Evolutionary conservation across 2,113 vertebrate genomes (phyloP).

Genomic region (Tetrax tetrax): DNA sequence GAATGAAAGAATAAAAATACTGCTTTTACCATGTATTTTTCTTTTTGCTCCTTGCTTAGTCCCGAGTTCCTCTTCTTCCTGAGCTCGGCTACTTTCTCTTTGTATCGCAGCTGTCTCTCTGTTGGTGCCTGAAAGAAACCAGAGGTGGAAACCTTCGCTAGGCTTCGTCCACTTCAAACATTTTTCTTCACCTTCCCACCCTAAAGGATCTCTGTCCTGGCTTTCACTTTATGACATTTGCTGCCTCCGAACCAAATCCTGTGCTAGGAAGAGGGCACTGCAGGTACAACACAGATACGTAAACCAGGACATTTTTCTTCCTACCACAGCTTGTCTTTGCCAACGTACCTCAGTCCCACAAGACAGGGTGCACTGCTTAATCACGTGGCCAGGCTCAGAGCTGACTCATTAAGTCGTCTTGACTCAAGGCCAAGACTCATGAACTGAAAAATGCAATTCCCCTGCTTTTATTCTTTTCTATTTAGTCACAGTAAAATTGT

Average conservation of each 20-base stretch:
- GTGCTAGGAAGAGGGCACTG: background rate
- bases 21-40: conserved; percentile 91
- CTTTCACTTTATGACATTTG: background rate
- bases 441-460: background rate
- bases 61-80: conserved; percentile 94
- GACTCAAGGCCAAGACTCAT: background rate
- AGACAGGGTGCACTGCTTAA: background rate
- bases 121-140: conserved; percentile 84
- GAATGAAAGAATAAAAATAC: background rate
- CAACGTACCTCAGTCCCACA: background rate
- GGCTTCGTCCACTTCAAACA: background rate
- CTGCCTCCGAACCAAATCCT: background rate
- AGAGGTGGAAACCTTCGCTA: background rate
- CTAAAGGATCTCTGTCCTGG: background rate
- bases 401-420: background rate
- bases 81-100: conserved; percentile 96
- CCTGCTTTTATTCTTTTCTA: background rate
- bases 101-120: conserved; percentile 91
- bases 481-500: background rate
- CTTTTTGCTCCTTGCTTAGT: conserved; percentile 95
- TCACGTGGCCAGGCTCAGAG: background rate
- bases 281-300: background rate
- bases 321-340: background rate
- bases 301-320: background rate
- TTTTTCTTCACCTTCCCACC: background rate